Conservation (phyloP, 2,797 vertebrate genomes). For the Anniella stebbinsi region DNA sequence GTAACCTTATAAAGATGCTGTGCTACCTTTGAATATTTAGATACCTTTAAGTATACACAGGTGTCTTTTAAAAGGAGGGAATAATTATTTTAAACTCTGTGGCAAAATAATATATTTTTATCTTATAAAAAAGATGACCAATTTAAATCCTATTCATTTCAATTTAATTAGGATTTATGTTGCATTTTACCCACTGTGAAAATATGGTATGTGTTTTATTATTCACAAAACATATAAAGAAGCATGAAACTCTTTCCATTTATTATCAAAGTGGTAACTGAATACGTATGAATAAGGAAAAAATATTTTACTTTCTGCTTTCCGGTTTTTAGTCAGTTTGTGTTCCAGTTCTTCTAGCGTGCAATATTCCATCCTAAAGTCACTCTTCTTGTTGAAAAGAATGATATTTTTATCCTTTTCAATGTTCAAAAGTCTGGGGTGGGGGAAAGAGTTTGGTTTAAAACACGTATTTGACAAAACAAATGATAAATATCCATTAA, state of each 20-base stretch:
- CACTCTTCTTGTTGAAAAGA: slow-evolving; percentile 83
- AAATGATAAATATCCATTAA: neutral
- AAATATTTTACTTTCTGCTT: slow-evolving; percentile 83
- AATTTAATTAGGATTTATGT: too few relatives aligned
- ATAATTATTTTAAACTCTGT: slow-evolving; percentile 12
- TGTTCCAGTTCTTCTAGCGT: slow-evolving; percentile 84
- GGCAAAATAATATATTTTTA: neutral
- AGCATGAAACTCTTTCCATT: neutral
- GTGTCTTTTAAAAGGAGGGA: neutral
- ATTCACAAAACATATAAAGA: neutral
- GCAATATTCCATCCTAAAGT: slow-evolving; percentile 80
- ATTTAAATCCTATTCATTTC: too few relatives aligned
- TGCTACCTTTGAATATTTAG: neutral
- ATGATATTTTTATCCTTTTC: slow-evolving; percentile 85
- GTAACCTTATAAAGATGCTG: neutral
- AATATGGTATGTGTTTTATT: neutral
- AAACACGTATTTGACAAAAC: neutral
- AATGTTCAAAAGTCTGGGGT: slow-evolving; percentile 84
- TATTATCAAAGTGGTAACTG: neutral
- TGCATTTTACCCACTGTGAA: neutral
- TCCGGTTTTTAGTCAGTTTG: slow-evolving; percentile 80
- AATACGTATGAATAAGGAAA: neutral
- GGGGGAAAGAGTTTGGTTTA: slow-evolving; percentile 45
- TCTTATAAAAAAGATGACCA: neutral
- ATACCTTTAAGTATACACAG: neutral